phyloP scores from a whole-genome alignment of 2,888 invertebrate genomes.

The Tipula unca region DNA sequence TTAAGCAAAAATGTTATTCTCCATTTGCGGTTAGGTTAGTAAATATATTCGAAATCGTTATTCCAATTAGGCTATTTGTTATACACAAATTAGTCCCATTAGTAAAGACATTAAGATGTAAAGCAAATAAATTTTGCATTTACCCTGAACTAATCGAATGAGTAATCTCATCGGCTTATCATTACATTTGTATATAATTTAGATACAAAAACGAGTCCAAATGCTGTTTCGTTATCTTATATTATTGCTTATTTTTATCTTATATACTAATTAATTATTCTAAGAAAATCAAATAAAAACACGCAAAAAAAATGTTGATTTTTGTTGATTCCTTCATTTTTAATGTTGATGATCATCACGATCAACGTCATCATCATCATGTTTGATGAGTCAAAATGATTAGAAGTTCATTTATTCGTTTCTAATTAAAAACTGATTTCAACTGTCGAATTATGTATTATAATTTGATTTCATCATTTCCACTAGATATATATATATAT shows the following conservation, averaged over 20 bases:
- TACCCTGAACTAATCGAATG: not conserved
- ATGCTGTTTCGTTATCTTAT: not conserved
- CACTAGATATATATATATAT: no score
- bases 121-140: not conserved
- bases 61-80: not conserved
- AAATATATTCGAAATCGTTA: not conserved
- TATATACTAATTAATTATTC: not conserved
- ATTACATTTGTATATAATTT: not conserved
- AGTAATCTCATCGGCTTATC: not conserved
- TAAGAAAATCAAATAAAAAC: not conserved
- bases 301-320: not conserved
- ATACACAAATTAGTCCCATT: not conserved
- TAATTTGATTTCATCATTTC: not conserved
- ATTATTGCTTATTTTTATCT: not conserved
- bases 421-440: not conserved
- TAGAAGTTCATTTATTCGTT: not conserved
- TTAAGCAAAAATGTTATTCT: no score
- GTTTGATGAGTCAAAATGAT: not conserved
- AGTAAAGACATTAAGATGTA: not conserved
- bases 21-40: not conserved
- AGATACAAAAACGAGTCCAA: not conserved
- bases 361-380: not conserved
- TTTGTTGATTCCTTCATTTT: not conserved
- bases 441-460: not conserved
- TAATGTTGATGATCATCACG: not conserved